Percentiles rank a stretch among this genome's conserved stretches.
These are phyloP conservation scores for Oriolus oriolus DNA, from an alignment of 2,113 vertebrate genomes.

Conservation along the genomic window DNA sequence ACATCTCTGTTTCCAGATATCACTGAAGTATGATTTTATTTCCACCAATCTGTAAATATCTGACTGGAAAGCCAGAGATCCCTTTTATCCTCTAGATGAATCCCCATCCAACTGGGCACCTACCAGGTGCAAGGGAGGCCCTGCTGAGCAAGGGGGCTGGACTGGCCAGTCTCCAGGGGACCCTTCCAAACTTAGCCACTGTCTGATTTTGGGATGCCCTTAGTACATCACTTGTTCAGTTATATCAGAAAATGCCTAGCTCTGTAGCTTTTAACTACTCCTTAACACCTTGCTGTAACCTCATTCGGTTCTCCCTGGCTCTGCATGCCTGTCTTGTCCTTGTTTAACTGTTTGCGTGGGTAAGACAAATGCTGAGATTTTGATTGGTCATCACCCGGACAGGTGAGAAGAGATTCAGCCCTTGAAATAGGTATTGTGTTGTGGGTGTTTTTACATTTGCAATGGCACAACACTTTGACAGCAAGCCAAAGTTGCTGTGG, in stretches of 20 bases:
- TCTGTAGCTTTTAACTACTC: background rate
- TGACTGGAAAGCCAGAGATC: background rate
- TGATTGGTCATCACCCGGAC: background rate
- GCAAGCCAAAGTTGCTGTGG: background rate
- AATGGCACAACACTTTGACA: background rate
- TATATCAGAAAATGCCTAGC: background rate
- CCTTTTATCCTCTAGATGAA: background rate
- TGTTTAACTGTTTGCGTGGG: background rate
- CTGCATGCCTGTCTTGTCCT: background rate
- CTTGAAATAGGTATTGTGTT: background rate
- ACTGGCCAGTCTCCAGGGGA: background rate
- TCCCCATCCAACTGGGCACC: fast-evolving
- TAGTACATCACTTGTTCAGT: background rate
- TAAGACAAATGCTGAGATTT: background rate
- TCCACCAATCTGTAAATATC: background rate
- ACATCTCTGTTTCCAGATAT: background rate
- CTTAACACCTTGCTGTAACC: background rate
- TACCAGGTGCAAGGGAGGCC: background rate
- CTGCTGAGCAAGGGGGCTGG: background rate
- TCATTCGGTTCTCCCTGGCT: background rate
- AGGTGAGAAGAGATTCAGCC: background rate
- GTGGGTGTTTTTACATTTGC: background rate
- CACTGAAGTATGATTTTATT: background rate
- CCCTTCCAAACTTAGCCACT: background rate
- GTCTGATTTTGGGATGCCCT: background rate